Evolutionary conservation across 2,113 vertebrate species (phyloP).

Genomic region (Xenus cinereus): DNA sequence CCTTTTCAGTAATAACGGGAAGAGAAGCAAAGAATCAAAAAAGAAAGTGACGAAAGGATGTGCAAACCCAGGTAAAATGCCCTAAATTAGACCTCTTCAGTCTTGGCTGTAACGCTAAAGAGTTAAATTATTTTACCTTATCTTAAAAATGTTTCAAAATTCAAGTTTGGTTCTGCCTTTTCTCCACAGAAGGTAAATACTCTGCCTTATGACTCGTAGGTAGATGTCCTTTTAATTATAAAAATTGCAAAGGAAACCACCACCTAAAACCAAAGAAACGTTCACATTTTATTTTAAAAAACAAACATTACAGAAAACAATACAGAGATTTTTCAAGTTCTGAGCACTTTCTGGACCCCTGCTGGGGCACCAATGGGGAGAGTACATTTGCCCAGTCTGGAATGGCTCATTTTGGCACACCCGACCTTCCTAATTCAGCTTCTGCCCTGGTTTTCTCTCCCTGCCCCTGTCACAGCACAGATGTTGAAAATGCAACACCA

Average conservation of each 20-base stretch:
- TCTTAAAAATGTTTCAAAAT: neutral
- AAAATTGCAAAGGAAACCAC: neutral
- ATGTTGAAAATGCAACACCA: neutral
- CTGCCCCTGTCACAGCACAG: neutral
- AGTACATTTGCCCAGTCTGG: neutral
- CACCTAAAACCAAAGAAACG: neutral
- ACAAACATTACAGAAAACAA: neutral
- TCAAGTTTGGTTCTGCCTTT: neutral
- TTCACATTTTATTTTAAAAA: conserved; percentile 28
- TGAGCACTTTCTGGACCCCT: neutral
- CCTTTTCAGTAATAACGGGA: neutral
- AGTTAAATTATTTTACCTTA: neutral
- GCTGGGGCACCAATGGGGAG: neutral
- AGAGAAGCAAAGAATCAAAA: neutral
- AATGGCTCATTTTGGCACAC: neutral
- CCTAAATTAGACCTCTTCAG: neutral
- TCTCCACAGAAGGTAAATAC: neutral
- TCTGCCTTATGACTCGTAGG: neutral
- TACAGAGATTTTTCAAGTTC: neutral
- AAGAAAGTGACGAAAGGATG: neutral
- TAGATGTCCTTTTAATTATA: neutral
- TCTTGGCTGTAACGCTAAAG: neutral
- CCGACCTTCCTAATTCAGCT: neutral
- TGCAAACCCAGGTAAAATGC: neutral
- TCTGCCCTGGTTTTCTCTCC: neutral